A percentile compares a stretch with the other conserved stretches of the same genome.
Conservation (phyloP, 2,888 invertebrate species). For the Steromphala cineraria region DNA sequence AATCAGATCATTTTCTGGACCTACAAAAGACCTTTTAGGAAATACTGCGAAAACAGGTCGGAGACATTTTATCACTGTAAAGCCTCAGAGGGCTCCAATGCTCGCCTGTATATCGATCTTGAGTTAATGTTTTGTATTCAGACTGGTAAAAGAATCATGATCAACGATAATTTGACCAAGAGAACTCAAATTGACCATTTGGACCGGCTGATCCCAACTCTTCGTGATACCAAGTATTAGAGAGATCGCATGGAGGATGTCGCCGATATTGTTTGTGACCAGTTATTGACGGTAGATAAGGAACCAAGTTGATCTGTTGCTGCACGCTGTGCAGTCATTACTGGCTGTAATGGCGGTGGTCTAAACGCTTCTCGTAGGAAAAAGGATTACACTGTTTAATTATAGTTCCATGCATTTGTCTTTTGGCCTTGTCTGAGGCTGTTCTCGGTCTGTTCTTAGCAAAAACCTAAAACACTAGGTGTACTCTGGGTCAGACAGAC, state of each 20-base stretch:
- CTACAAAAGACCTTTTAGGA: no score
- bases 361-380: neutral
- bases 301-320: neutral
- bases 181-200: neutral
- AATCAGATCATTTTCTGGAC: no score
- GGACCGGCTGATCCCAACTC: neutral
- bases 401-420: neutral
- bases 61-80: no score
- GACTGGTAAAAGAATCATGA: neutral
- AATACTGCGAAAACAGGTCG: no score
- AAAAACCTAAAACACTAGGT: no score
- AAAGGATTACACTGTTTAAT: neutral
- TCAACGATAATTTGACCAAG: neutral
- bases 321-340: neutral
- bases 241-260: neutral
- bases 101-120: neutral
- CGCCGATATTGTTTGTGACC: neutral
- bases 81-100: neutral
- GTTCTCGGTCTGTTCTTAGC: no score
- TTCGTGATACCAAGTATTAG: neutral
- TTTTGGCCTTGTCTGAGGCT: neutral
- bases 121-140: neutral
- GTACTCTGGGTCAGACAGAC: no score
- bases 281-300: neutral
- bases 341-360: neutral